phyloP scores from a whole-genome alignment of 2,888 invertebrate genomes.

The Chironomus tentans region DNA sequence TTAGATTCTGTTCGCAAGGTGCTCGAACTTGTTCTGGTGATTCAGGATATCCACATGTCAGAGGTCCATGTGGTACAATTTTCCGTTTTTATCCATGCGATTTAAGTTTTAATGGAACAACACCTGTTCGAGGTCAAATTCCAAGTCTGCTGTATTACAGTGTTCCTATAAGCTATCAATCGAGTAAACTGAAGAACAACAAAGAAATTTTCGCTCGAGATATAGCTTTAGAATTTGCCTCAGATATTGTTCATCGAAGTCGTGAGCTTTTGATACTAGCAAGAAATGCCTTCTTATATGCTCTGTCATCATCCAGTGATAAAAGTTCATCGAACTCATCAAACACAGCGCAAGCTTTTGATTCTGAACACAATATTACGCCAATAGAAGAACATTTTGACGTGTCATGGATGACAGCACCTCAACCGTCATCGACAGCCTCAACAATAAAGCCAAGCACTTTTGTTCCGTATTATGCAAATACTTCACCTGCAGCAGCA shows the following conservation, averaged over 20 bases:
- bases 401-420: slow-evolving; percentile 39
- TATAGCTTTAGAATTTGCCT: slow-evolving; percentile 63
- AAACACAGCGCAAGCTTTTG: slow-evolving; percentile 43
- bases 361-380: slow-evolving; percentile 43
- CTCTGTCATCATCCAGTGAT: slow-evolving; percentile 49
- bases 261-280: slow-evolving; percentile 68
- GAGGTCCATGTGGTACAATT: slow-evolving; percentile 85
- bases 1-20: slow-evolving; percentile 80
- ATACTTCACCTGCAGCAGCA: slow-evolving; percentile 38
- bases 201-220: slow-evolving; percentile 34
- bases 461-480: slow-evolving; percentile 31
- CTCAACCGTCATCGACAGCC: not conserved
- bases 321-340: slow-evolving; percentile 44
- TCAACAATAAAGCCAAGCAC: not conserved
- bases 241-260: slow-evolving; percentile 66
- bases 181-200: slow-evolving; percentile 20
- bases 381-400: slow-evolving; percentile 44
- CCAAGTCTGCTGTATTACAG: slow-evolving; percentile 74
- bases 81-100: slow-evolving; percentile 88
- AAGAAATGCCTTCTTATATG: slow-evolving; percentile 54
- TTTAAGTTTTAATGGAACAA: slow-evolving; percentile 93
- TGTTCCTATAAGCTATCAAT: slow-evolving; percentile 35
- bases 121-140: slow-evolving; percentile 87
- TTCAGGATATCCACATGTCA: slow-evolving; percentile 76
- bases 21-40: slow-evolving; percentile 92